These are phyloP conservation scores for Reinhardtius hippoglossoides DNA, from an alignment of 2,113 vertebrate genomes.

Conservation along the genomic window DNA sequence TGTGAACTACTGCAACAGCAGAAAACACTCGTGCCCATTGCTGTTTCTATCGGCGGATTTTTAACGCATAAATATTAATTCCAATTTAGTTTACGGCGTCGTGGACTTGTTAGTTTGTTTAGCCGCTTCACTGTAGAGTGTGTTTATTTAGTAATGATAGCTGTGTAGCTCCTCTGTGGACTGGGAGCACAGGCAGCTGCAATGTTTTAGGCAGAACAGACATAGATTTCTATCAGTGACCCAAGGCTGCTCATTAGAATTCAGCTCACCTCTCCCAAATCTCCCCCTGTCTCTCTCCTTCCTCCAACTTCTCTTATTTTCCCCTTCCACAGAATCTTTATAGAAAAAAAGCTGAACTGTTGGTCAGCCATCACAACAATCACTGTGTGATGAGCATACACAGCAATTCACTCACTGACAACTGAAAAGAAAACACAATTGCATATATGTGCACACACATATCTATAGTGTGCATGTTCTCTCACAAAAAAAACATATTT, in stretches of 20 bases:
- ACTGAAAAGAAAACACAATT: neutral
- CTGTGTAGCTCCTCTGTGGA: conserved; percentile 69
- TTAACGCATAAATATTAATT: conserved; percentile 8
- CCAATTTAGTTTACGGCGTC: conserved; percentile 14
- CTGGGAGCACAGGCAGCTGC: conserved; percentile 65
- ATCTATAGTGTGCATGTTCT: too few species aligned
- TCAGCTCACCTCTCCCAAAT: conserved; percentile 60
- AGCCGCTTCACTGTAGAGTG: conserved; percentile 46
- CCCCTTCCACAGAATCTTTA: conserved; percentile 34
- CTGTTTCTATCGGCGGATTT: conserved; percentile 5
- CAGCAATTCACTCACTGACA: neutral
- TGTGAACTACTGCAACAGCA: conserved; percentile 1
- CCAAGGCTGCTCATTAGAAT: conserved; percentile 76
- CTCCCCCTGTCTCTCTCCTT: neutral
- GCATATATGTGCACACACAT: neutral
- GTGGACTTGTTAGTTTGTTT: conserved; percentile 44
- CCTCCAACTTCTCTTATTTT: neutral
- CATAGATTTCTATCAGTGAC: conserved; percentile 74
- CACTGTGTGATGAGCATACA: conserved; percentile 28
- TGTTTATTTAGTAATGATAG: conserved; percentile 55
- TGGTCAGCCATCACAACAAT: conserved; percentile 60
- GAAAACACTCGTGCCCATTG: neutral
- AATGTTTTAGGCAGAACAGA: conserved; percentile 73
- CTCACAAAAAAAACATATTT: too few species aligned
- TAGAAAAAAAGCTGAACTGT: conserved; percentile 50